Evolutionary conservation across 2,888 invertebrate genomes (phyloP), one percentile per base, ranked within the genome.

Genomic region (Platycheirus rosarum): DNA sequence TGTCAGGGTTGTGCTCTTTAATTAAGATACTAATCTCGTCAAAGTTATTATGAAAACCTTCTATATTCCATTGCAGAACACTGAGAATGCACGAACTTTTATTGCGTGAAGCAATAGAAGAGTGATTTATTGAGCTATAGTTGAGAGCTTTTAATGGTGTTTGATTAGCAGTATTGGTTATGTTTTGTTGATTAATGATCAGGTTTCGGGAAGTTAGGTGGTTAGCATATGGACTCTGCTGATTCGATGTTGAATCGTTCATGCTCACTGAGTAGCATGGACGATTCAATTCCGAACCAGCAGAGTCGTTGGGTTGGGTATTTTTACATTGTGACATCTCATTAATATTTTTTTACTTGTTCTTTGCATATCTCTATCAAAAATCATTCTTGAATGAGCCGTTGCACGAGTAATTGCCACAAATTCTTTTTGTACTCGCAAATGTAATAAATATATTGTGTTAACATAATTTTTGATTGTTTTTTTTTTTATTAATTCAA

Each of bases 101-200:
- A n/a, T n/a, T n/a, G n/a, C n/a, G n/a, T n/a, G n/a, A n/a, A n/a
- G n/a, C n/a, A n/a, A n/a, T n/a, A 4, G 1, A 13, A 26, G 40
- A 23, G 40, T 49, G 53, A n/a, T 48, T 23, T 26, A 18, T 60
- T 46, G 29, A 32, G 46, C 2, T 46, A n/a, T n/a, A 11, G 16
- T 42, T 4, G 14, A 18, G 16, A 29, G n/a, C 7, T 9, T 14
- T 11, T 37, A 26, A 44, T 20, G 7, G 16, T 44, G 14, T 23
- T 35, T n/a, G n/a, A n/a, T n/a, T n/a, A n/a, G n/a, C n/a, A n/a
- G 23, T 20, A 35, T 35, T 35, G 20, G 49, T 23, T 26, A 16
- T 51, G 16, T 51, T 65, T 51, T 65, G 8, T 65, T 65, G 49
- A 29, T 9, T 14, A 3, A n/a, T 4, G 26, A 16, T 46, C 46